Evolutionary conservation across 1,140 invertebrate species (phyloP).

Genomic region (Doryteuthis pealeii): DNA sequence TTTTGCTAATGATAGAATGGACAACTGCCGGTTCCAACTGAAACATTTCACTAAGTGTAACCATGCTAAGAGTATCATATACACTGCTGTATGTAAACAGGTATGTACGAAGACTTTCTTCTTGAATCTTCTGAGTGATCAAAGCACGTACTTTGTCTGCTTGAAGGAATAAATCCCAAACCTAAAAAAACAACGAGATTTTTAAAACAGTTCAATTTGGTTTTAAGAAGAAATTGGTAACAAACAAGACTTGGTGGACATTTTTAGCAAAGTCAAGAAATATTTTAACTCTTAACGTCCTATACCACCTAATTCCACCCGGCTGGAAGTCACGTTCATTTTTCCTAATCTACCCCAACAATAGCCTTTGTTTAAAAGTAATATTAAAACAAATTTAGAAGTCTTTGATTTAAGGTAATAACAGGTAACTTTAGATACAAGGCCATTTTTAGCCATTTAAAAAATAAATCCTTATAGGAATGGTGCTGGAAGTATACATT

Average conservation of each 20-base stretch:
- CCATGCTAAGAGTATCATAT: constrained; percentile 93
- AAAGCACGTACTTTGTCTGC: constrained; percentile 90
- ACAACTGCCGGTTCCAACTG: constrained; percentile 83
- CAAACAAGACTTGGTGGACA: background rate
- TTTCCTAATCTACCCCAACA: too few relatives aligned
- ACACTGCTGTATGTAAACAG: constrained; percentile 97
- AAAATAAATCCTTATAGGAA: too few relatives aligned
- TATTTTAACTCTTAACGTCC: too few relatives aligned
- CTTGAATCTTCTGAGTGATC: constrained; percentile 91
- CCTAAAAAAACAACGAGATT: constrained; percentile 62
- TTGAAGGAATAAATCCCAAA: constrained; percentile 97
- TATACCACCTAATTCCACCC: too few relatives aligned
- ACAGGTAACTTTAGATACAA: too few relatives aligned
- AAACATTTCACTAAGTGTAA: constrained; percentile 88
- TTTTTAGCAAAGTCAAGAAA: background rate
- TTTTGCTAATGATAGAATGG: constrained; percentile 97
- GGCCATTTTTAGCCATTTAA: too few relatives aligned
- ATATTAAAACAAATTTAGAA: too few relatives aligned
- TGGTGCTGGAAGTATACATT: too few relatives aligned
- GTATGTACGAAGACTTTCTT: constrained; percentile 95
- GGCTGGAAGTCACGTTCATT: too few relatives aligned
- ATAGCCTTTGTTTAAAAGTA: too few relatives aligned
- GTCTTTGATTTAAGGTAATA: too few relatives aligned
- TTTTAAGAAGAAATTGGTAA: background rate
- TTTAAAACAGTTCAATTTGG: background rate